These are phyloP conservation scores for Maconellicoccus hirsutus DNA, from an alignment of 1,140 invertebrate species.

Conservation along the genomic window DNA sequence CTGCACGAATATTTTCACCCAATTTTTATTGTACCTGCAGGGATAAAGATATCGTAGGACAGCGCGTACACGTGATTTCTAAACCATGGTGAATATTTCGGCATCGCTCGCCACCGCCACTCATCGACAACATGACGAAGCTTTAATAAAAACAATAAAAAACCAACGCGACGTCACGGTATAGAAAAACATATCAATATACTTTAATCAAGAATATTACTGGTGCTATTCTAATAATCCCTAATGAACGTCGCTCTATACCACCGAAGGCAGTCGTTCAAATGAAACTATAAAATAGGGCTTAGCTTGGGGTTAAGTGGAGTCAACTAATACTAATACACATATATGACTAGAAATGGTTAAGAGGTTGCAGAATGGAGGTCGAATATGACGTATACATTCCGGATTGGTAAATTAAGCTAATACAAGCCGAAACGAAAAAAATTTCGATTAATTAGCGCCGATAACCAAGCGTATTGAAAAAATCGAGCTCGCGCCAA, in stretches of 20 bases:
- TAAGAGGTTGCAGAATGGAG: constrained; percentile 17
- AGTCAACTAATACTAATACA: constrained; percentile 21
- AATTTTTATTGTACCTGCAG: neutral
- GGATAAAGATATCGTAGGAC: neutral
- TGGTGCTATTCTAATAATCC: constrained; percentile 17
- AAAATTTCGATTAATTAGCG: neutral
- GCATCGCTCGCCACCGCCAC: neutral
- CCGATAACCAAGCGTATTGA: too few species aligned
- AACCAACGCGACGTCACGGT: neutral
- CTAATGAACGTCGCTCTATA: neutral
- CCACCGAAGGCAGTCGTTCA: neutral
- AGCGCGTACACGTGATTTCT: neutral
- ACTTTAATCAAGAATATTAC: constrained; percentile 15
- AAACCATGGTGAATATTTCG: neutral
- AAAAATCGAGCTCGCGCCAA: too few species aligned
- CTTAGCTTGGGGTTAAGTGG: constrained; percentile 16
- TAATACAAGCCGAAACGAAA: neutral
- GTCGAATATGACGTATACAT: constrained; percentile 18
- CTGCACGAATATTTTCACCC: neutral
- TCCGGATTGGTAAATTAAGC: constrained; percentile 16
- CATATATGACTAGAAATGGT: constrained; percentile 9
- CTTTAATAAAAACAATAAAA: constrained; percentile 4
- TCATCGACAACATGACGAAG: neutral
- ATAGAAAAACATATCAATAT: constrained; percentile 21
- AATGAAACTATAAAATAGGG: constrained; percentile 21